Conservation (phyloP, 1,140 invertebrate genomes). For the Uloborus diversus region DNA sequence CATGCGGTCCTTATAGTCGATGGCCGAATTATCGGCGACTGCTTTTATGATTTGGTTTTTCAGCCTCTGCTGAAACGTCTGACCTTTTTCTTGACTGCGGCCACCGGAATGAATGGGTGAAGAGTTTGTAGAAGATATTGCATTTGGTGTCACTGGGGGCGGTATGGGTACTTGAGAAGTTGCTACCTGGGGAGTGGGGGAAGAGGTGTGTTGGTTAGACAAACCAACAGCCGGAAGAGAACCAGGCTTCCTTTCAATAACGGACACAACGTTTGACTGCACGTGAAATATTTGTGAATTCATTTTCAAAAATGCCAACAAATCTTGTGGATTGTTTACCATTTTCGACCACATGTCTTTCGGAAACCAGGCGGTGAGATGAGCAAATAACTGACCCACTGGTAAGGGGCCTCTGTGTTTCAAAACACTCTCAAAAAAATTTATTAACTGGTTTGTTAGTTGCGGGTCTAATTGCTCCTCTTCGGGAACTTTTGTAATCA, state of each 20-base stretch:
- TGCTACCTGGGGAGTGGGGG: neutral
- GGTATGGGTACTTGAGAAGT: no score
- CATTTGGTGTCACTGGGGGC: no score
- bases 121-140: no score
- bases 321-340: slow-evolving; percentile 85
- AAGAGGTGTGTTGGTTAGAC: neutral
- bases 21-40: slow-evolving; percentile 87
- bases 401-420: slow-evolving; percentile 72
- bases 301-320: slow-evolving; percentile 87
- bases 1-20: slow-evolving; percentile 68
- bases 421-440: slow-evolving; percentile 57
- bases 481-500: slow-evolving; percentile 59
- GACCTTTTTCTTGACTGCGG: slow-evolving; percentile 37
- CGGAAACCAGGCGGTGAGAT: slow-evolving; percentile 80
- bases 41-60: slow-evolving; percentile 60
- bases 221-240: slow-evolving; percentile 20
- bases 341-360: slow-evolving; percentile 79
- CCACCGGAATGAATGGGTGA: slow-evolving; percentile 36
- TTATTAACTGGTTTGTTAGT: slow-evolving; percentile 58
- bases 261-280: slow-evolving; percentile 85
- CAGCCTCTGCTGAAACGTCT: slow-evolving; percentile 58
- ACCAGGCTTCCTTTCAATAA: slow-evolving; percentile 64
- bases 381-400: slow-evolving; percentile 84
- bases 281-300: slow-evolving; percentile 90
- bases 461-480: slow-evolving; percentile 61